Conservation (phyloP, 2,113 vertebrate species). For the Orycteropus afer region DNA sequence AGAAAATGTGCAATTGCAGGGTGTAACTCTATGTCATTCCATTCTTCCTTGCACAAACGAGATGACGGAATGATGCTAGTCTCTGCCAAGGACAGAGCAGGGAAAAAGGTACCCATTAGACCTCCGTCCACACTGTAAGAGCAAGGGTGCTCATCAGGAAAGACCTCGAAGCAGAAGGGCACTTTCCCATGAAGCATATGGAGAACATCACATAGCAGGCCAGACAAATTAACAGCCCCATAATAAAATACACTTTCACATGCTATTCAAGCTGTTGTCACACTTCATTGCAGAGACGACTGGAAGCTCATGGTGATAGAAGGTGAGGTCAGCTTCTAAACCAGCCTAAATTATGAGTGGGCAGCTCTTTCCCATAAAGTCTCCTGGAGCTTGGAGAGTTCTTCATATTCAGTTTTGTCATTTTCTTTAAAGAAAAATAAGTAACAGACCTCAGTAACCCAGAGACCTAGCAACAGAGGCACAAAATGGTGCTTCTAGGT, state of each 20-base stretch:
- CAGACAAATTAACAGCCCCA: constrained; percentile 57
- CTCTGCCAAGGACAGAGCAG: not conserved
- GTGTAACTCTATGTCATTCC: not conserved
- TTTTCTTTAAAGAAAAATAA: constrained; percentile 28
- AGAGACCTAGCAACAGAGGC: not conserved
- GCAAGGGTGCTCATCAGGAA: not conserved
- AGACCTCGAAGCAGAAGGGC: not conserved
- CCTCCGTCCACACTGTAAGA: not conserved
- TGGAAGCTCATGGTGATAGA: constrained; percentile 53
- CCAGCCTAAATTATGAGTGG: constrained; percentile 21
- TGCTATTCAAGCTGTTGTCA: constrained; percentile 71
- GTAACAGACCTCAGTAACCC: not conserved
- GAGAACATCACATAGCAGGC: constrained; percentile 62
- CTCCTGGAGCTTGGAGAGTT: not conserved
- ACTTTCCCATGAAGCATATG: constrained; percentile 26
- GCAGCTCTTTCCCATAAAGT: constrained; percentile 22
- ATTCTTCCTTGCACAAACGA: not conserved
- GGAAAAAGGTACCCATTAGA: not conserved
- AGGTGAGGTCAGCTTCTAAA: constrained; percentile 69
- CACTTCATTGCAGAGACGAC: constrained; percentile 67
- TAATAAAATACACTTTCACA: constrained; percentile 67
- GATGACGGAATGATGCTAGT: not conserved
- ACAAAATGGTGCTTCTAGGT: not conserved
- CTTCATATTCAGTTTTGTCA: not conserved
- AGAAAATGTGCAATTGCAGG: not conserved